Percentiles rank a stretch among this genome's conserved stretches.
Evolutionary conservation across 2,888 invertebrate species (phyloP).

Genomic region (Dorcus parallelipipedus): DNA sequence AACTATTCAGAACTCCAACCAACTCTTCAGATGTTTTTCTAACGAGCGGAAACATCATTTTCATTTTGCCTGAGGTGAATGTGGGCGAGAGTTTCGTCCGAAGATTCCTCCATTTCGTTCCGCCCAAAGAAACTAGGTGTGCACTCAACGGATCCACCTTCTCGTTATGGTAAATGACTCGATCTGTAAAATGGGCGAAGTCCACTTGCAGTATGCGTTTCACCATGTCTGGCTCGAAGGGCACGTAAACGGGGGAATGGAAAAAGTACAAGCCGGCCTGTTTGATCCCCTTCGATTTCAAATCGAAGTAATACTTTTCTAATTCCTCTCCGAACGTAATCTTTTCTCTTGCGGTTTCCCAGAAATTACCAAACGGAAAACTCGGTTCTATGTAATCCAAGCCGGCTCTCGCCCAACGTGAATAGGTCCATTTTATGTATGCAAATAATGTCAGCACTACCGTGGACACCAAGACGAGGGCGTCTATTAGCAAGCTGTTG

Average conservation of each 20-base stretch:
- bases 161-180: slow-evolving; percentile 44
- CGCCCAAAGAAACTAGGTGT: slow-evolving; percentile 55
- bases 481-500: neutral
- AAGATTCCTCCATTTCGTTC: slow-evolving; percentile 55
- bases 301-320: slow-evolving; percentile 16
- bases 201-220: slow-evolving; percentile 46
- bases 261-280: slow-evolving; percentile 17
- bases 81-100: slow-evolving; percentile 21
- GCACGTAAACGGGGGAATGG: too few species aligned
- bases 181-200: slow-evolving; percentile 43
- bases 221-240: too few species aligned
- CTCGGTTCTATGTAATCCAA: slow-evolving; percentile 23
- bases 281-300: slow-evolving; percentile 21
- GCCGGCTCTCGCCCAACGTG: slow-evolving; percentile 6
- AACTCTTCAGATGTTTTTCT: slow-evolving; percentile 9
- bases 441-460: neutral
- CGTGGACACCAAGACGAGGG: neutral
- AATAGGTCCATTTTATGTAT: neutral
- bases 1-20: slow-evolving; percentile 7
- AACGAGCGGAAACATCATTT: slow-evolving; percentile 20
- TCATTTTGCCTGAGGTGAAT: slow-evolving; percentile 26
- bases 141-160: slow-evolving; percentile 55
- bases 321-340: slow-evolving; percentile 12
- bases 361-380: slow-evolving; percentile 33
- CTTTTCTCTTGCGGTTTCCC: slow-evolving; percentile 6